Conservation (phyloP, 2,888 invertebrate genomes). For the Nephrocerus scutellatus region DNA sequence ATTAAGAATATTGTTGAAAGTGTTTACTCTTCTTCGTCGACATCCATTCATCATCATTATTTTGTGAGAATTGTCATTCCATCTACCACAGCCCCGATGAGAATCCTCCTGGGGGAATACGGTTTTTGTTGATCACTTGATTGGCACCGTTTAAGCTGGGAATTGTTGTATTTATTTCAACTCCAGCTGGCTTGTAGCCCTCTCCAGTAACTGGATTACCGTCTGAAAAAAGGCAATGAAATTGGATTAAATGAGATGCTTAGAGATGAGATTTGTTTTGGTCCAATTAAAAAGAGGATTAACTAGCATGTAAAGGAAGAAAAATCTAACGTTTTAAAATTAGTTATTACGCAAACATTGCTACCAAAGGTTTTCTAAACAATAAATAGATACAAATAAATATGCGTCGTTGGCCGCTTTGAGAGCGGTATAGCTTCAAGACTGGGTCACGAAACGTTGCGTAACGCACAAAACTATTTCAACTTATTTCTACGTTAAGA, state of each 20-base stretch:
- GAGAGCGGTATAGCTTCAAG: too few relatives aligned
- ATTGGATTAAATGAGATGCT: conserved; percentile 5
- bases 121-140: conserved; percentile 48
- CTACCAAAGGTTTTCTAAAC: too few relatives aligned
- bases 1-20: not conserved
- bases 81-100: conserved; percentile 49
- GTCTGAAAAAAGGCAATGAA: conserved; percentile 37
- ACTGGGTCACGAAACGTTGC: too few relatives aligned
- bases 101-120: conserved; percentile 48
- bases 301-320: too few relatives aligned
- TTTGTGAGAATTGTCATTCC: conserved; percentile 16
- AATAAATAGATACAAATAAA: too few relatives aligned
- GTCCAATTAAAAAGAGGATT: conserved; percentile 5
- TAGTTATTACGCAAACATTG: not conserved
- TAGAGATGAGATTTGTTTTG: not conserved
- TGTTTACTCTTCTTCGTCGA: conserved; percentile 18
- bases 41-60: too few relatives aligned
- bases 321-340: not conserved
- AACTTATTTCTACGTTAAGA: too few relatives aligned
- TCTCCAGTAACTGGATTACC: conserved; percentile 54
- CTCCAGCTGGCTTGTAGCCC: conserved; percentile 47
- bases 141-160: conserved; percentile 41
- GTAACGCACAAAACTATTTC: too few relatives aligned
- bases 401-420: too few relatives aligned
- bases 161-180: conserved; percentile 37